Base-by-base conservation (phyloP, 1,140 invertebrate genomes). In the Dysdera silvatica region DNA sequence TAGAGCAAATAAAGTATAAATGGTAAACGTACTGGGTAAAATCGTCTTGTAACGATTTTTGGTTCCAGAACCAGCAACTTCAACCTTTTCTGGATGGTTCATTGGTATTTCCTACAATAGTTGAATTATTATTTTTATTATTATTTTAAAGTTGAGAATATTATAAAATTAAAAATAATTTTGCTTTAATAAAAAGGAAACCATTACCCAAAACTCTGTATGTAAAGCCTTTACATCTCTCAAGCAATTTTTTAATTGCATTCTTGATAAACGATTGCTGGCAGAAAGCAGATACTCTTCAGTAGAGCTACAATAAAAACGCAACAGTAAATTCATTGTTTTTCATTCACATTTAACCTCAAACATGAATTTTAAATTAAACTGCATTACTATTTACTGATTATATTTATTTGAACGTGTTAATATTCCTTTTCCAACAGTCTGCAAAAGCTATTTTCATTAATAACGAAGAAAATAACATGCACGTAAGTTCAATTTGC, bases 21-120 rank as follows among this genome's bases (percentile, higher is more conserved):
- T 20, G 18, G n/a, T 10, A 40, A 33, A 71, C 71, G 72, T 70
- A 78, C 76, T 95, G 5, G 91, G 91, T 68, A 95, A 77, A 49
- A 95, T 90, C 0, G 87, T 86, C 71, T 85, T 85, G 73, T 95
- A 95, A 67, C 91, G 82, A 76, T 95, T 95, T 75, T 92, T 92
- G 18, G 84, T 82, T 63, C 89, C 87, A n/a, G 87, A 89, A 4
- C 91, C 91, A 51, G 86, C 87, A 4, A 94, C 85, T 71, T 87
- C 84, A 5, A 89, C 84, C 71, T 89, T 88, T 68, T 94, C 89
- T 58, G 91, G 88, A 67, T 89, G 84, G 75, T 95, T 95, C 29
- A 88, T 82, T 0, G 91, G 91, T 66, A 95, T 85, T 75, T 93
- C 89, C 77, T 78, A 54, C 23, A 70, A 71, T 47, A 52, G 32